These are phyloP conservation scores for Geodia barretti DNA, from an alignment of 37 sponge, comb jelly and placozoan genomes.

Conservation along the genomic window DNA sequence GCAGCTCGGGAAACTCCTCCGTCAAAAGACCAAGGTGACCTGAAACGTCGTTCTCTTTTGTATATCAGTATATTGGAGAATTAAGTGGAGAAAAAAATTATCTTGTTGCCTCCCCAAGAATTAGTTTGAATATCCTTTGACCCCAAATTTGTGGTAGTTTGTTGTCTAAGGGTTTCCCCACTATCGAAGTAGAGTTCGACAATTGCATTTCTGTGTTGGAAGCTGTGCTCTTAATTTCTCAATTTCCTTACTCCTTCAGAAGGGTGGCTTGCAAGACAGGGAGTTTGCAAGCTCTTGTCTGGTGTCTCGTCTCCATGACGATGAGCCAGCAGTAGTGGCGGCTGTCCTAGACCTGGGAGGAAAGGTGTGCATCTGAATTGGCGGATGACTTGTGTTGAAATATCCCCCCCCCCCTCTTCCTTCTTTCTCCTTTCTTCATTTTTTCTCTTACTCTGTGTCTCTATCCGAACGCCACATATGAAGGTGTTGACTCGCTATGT, in stretches of 20 bases:
- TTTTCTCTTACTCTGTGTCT: not conserved
- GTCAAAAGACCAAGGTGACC: slow-evolving; percentile 7
- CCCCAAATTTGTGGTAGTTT: too few species aligned
- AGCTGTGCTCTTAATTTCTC: too few species aligned
- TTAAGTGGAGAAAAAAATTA: too few species aligned
- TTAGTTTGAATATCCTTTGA: too few species aligned
- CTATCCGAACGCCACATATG: too few species aligned
- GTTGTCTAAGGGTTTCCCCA: too few species aligned
- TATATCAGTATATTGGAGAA: too few species aligned
- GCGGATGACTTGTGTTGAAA: not conserved
- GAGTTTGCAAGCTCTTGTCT: slow-evolving; percentile 52
- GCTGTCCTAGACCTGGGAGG: slow-evolving; percentile 47
- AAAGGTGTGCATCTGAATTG: slow-evolving; percentile 4
- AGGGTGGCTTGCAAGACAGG: not conserved
- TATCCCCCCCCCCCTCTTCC: not conserved
- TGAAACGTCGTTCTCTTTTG: too few species aligned
- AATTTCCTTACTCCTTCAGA: not conserved
- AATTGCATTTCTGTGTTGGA: too few species aligned
- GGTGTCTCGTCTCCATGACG: slow-evolving; percentile 46
- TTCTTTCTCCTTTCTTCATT: not conserved
- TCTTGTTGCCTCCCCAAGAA: too few species aligned
- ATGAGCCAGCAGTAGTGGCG: slow-evolving; percentile 42
- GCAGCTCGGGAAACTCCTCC: slow-evolving; percentile 34
- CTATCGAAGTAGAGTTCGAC: too few species aligned
- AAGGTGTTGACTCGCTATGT: slow-evolving; percentile 1